Base-by-base conservation (phyloP, 2,797 vertebrate genomes). In the Malurus leucopterus region DNA sequence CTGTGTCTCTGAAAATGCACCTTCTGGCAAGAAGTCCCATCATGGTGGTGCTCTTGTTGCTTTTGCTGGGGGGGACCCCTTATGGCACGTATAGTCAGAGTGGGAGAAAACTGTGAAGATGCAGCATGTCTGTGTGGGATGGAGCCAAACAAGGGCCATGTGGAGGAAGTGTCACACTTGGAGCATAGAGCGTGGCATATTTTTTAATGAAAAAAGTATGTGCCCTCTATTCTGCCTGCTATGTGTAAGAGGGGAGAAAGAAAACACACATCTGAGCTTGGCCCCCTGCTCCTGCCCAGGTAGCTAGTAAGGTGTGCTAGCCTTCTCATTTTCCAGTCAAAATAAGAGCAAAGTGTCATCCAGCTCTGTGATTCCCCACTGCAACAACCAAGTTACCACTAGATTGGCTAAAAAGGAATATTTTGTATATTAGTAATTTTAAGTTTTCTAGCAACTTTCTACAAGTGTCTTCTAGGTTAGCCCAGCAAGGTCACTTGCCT, bases 41-140 rank as follows among this genome's bases (percentile, higher is more conserved):
- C 2, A 1, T 24, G 15, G 36, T 47, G 51, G 32, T 62, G 51
- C 13, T 54, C 14, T 17, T 61, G 16, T 46, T 83, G 46, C 62
- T 80, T 64, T 63, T 74, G 24, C 47, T 53, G 23, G 58, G 53
- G 29, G n/a, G 29, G 15, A 17, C 11, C 22, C 23, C 22, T 13
- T 53, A 1, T 18, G 34, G 5, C 41, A 10, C 0, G 1, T 17
- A 4, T n/a, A 62, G 32, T 63, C 50, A n/a, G 38, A 86, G 32
- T 27, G n/a, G 43, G 47, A 80, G 69, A 61, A 32, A 73, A n/a
- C 46, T 1, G 4, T 30, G 68, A 65, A n/a, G 22, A 15, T 55
- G 40, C 13, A 15, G 29, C 5, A 3, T 53, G 19, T 62, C 9
- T 27, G 44, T 27, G 75, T 72, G 40, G 55, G 57, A 40, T 38